Conservation (phyloP, 2,888 invertebrate genomes). For the Loripinus fragilis region DNA sequence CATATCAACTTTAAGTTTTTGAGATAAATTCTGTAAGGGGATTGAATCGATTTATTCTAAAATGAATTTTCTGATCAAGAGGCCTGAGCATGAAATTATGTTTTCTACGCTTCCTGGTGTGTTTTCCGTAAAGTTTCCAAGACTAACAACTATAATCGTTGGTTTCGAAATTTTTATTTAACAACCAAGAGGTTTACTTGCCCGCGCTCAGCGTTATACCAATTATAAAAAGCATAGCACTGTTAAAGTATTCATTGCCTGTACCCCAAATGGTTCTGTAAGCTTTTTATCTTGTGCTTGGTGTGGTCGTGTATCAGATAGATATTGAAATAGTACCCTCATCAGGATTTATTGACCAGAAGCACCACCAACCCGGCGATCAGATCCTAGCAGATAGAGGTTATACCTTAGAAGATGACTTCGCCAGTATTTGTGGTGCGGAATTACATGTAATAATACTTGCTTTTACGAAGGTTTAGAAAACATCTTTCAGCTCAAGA, state of each 20-base stretch:
- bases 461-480: conserved; percentile 53
- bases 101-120: conserved; percentile 5
- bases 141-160: conserved; percentile 29
- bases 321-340: conserved; percentile 44
- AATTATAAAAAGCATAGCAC: conserved; percentile 36
- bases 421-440: conserved; percentile 48
- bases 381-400: conserved; percentile 60
- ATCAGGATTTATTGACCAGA: conserved; percentile 46
- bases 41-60: conserved; percentile 40
- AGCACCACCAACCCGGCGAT: conserved; percentile 52
- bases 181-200: conserved; percentile 24
- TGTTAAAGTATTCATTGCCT: conserved; percentile 35
- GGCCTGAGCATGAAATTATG: conserved; percentile 36
- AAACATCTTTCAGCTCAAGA: conserved; percentile 55
- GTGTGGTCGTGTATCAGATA: conserved; percentile 61
- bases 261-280: conserved; percentile 38
- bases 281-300: conserved; percentile 52
- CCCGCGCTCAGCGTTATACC: conserved; percentile 26
- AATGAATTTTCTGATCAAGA: conserved; percentile 38
- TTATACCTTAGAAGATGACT: conserved; percentile 58
- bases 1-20: conserved; percentile 26
- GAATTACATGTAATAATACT: conserved; percentile 53
- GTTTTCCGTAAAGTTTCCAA: conserved; percentile 23
- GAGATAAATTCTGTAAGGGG: conserved; percentile 49
- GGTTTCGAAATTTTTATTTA: conserved; percentile 37